These are phyloP conservation scores for Polyodon spathula DNA, from an alignment of 2,113 vertebrate genomes.

Conservation along the genomic window DNA sequence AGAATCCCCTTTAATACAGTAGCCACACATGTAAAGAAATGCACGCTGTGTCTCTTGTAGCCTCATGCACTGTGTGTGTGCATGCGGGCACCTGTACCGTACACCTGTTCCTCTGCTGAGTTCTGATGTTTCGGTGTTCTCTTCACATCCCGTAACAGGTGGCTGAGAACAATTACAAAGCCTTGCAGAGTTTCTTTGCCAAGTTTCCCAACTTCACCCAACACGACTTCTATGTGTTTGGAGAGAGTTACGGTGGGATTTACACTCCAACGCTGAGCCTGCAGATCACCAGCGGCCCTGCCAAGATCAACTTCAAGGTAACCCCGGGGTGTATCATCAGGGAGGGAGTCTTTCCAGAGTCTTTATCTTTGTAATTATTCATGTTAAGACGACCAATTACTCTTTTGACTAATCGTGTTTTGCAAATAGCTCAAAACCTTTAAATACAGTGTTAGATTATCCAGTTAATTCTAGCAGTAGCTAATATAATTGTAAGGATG, in stretches of 20 bases:
- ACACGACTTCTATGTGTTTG: constrained; percentile 61
- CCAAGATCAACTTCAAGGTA: constrained; percentile 55
- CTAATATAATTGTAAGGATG: neutral
- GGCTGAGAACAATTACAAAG: constrained; percentile 55
- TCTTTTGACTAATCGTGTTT: neutral
- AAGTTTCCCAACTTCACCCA: constrained; percentile 58
- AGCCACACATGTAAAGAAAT: too few relatives aligned
- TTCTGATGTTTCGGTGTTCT: too few relatives aligned
- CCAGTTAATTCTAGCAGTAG: too few relatives aligned
- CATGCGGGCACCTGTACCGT: neutral
- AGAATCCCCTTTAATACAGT: too few relatives aligned
- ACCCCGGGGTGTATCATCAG: neutral
- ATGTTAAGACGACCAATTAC: neutral
- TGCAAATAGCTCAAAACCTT: too few relatives aligned
- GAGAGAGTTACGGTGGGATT: constrained; percentile 65
- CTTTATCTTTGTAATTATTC: too few relatives aligned
- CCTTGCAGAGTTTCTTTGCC: constrained; percentile 54
- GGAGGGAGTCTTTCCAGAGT: neutral
- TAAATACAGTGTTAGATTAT: too few relatives aligned
- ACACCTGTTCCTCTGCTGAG: neutral
- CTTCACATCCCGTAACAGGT: constrained; percentile 35
- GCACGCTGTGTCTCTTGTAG: too few relatives aligned
- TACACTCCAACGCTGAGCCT: constrained; percentile 56
- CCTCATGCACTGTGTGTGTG: too few relatives aligned
- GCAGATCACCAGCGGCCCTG: constrained; percentile 32